These are phyloP conservation scores for Gallinago solitaria DNA, from an alignment of 2,797 vertebrate genomes.

Conservation along the genomic window DNA sequence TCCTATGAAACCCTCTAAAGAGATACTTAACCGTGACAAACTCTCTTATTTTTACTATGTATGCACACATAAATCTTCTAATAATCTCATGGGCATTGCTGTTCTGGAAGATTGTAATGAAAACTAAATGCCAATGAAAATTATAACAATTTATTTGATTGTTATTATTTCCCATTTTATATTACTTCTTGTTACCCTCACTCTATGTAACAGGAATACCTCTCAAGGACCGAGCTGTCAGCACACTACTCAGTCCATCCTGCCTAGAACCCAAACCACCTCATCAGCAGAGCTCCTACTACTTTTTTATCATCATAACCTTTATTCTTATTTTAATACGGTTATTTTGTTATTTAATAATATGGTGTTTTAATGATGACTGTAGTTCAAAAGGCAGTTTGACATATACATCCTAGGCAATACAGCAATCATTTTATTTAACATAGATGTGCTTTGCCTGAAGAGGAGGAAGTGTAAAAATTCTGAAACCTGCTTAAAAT, in stretches of 20 bases:
- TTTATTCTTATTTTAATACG: background rate
- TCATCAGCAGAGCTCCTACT: background rate
- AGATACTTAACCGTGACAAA: background rate
- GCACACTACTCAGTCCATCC: background rate
- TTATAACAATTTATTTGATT: background rate
- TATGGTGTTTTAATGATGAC: background rate
- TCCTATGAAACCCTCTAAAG: background rate
- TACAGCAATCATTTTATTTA: background rate
- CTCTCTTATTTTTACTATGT: background rate
- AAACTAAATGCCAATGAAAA: background rate
- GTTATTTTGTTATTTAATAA: background rate
- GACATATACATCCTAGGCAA: background rate
- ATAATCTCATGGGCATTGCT: background rate
- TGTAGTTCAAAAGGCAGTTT: background rate
- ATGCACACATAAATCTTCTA: background rate
- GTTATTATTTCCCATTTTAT: background rate
- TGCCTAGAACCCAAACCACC: background rate
- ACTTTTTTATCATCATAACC: background rate
- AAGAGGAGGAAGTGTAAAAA: background rate
- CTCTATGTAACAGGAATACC: background rate
- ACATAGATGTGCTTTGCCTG: background rate
- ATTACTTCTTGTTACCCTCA: background rate
- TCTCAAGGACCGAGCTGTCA: background rate
- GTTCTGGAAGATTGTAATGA: background rate
- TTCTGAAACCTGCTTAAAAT: background rate